phyloP scores from a whole-genome alignment of 2,888 invertebrate genomes.

The Oxycera nigricornis region DNA sequence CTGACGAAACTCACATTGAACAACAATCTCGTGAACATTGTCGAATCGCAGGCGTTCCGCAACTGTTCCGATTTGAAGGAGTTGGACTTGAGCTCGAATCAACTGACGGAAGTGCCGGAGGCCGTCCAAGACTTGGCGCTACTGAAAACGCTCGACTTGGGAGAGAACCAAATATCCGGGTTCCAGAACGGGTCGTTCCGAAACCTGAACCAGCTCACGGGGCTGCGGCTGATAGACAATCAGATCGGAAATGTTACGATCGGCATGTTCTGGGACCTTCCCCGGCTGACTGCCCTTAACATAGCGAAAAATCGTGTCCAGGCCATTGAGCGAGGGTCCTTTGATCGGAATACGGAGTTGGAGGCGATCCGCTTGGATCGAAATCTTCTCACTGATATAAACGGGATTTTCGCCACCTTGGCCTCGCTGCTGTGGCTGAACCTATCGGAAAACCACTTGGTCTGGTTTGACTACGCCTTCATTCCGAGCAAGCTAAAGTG shows the following conservation, averaged over 20 bases:
- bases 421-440: slow-evolving; percentile 87
- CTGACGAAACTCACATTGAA: slow-evolving; percentile 84
- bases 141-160: slow-evolving; percentile 87
- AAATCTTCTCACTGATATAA: slow-evolving; percentile 87
- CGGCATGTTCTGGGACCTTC: slow-evolving; percentile 87
- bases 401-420: slow-evolving; percentile 86
- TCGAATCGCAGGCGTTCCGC: slow-evolving; percentile 82
- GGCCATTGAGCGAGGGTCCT: slow-evolving; percentile 82
- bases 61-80: slow-evolving; percentile 90
- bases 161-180: slow-evolving; percentile 86
- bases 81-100: slow-evolving; percentile 87
- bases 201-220: slow-evolving; percentile 85
- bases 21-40: slow-evolving; percentile 81
- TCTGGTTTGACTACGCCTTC: slow-evolving; percentile 93
- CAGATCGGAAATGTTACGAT: slow-evolving; percentile 83
- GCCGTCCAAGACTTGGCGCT: slow-evolving; percentile 82
- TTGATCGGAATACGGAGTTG: slow-evolving; percentile 79
- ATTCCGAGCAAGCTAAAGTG: slow-evolving; percentile 88
- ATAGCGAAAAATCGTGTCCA: slow-evolving; percentile 89
- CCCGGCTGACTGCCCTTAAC: slow-evolving; percentile 84
- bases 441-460: slow-evolving; percentile 87
- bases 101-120: slow-evolving; percentile 80
- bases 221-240: slow-evolving; percentile 88
- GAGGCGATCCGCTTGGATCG: slow-evolving; percentile 88
- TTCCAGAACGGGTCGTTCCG: slow-evolving; percentile 86